Base-by-base conservation (phyloP, 30 jellyfish, hydroid and myxozoan species). In the Chironex yamaguchii region DNA sequence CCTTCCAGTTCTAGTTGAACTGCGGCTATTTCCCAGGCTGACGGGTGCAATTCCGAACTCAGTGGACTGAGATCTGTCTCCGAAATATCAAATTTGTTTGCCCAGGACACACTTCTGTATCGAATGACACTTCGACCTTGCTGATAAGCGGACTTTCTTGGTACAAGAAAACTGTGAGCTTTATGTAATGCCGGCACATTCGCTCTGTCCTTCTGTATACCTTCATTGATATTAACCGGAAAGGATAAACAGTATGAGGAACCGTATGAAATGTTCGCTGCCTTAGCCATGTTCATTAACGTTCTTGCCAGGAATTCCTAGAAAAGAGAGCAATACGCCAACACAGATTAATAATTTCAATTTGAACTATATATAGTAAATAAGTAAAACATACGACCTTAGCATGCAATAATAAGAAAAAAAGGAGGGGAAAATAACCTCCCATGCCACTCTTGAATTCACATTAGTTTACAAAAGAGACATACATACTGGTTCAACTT, bases 1-100 rank as follows among this genome's bases (percentile, higher is more conserved):
- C 97, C 93, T 25, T 79, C 90, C 84, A 94, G 89, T 13, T 89
- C 97, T 54, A 94, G 71, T 76, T 89, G 96, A 54, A 94, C 90
- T 35, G 95, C 87, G 2, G 99, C 97, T 3, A 69, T 67, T 63
- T 83, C 97, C 22, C 82, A 23, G 0, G 97, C 82, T 4, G 96
- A 91, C 29, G 84, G 53, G 51, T 75, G 89, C 49, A 80, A 79
- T 0, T 71, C n/a, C 14, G 86, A 94, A 23, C 77, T 21, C 9
- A 54, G 76, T 2, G 52, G 71, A 20, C 69, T 67, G 12, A 31
- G 13, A 12, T 67, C 21, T 21, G 3, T 3, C 67, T 14, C 25
- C 80, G 9, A 9, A 17, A 9, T 42, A 42, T 80, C 89, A 9
- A 29, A 14, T 29, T 50, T 66, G 22, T 50, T 63, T 27, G 87